Base-by-base conservation (phyloP, 2,797 vertebrate species). In the Anolis apletophallus region DNA sequence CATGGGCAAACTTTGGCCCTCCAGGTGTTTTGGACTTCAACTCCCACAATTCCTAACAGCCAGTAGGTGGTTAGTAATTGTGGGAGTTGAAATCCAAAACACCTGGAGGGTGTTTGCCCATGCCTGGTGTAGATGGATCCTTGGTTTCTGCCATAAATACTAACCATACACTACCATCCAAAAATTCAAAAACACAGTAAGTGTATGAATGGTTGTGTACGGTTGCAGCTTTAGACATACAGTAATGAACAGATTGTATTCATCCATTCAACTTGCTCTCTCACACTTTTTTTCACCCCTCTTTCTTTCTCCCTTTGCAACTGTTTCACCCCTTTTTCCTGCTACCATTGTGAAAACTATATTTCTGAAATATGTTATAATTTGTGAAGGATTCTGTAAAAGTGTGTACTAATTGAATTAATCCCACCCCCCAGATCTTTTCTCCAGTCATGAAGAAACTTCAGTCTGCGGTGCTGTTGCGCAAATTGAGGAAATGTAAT, bases 401-500 rank as follows among this genome's bases (percentile, higher is more conserved):
- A 73, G 3, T 64, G 23, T 72, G 80, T 61, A 87, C 14, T 36
- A 73, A 84, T 32, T 11, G 1, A 1, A 46, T 78, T 80, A 14
- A n/a, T 16, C 54, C 36, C 29, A 23, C 0, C 67, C 86, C 87
- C 57, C 81, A 89, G 16, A 34, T 81, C 78, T 36, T 81, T 0
- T 80, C 90, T 87, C 29, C 10, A 9, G 26, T n/a, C 46, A 50
- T 57, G 32, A 34, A 34, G 46, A 86, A 40, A 6, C 32, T 54
- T 52, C 16, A 57, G 9, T 19, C n/a, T 34, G 3, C 32, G 5
- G 16, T 86, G 2, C 1, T 0, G 9, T 16, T 21, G 21, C 23
- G 14, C 36, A 69, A n/a, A 36, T 23, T 83, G 71, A 82, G 54
- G 61, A 80, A 17, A 84, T 78, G 83, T 68, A 29, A 84, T 55